Evolutionary conservation across 2,888 invertebrate species (phyloP).

Genomic region (Nephrotoma guestfalica): DNA sequence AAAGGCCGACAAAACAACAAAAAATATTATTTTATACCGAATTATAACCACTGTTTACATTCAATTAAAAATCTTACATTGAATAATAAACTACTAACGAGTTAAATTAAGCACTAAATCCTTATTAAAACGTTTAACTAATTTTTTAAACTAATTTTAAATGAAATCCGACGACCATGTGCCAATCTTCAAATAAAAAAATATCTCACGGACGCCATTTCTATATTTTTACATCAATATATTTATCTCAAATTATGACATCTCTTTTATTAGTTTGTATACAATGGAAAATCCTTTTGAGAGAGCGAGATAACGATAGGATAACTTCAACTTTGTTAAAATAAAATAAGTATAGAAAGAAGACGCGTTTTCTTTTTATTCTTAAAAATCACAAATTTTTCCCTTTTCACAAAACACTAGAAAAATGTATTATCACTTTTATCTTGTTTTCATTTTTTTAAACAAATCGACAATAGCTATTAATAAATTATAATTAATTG

Average conservation of each 20-base stretch:
- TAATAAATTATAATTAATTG: not conserved
- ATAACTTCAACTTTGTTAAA: not conserved
- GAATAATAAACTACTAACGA: not conserved
- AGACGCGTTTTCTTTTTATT: not conserved
- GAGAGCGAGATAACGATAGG: not conserved
- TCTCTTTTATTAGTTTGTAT: not conserved
- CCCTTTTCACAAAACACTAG: not conserved
- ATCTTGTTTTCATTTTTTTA: not conserved
- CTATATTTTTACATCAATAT: slow-evolving; percentile 3
- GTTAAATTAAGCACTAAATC: not conserved
- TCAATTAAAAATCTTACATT: not conserved
- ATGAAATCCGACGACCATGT: slow-evolving; percentile 9
- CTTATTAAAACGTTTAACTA: not conserved
- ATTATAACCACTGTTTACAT: not conserved
- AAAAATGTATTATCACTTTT: not conserved
- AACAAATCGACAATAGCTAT: not conserved
- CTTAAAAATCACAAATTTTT: not conserved
- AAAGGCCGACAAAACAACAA: not conserved
- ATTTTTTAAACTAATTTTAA: not conserved
- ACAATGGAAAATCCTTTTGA: not conserved
- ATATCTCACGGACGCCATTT: slow-evolving; percentile 11
- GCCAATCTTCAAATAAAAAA: slow-evolving; percentile 7
- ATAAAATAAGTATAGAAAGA: not conserved
- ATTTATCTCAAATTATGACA: not conserved
- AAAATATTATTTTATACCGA: not conserved